Conservation (phyloP, 92 coral and sea anemone genomes). For the Phenganax subtilis region DNA sequence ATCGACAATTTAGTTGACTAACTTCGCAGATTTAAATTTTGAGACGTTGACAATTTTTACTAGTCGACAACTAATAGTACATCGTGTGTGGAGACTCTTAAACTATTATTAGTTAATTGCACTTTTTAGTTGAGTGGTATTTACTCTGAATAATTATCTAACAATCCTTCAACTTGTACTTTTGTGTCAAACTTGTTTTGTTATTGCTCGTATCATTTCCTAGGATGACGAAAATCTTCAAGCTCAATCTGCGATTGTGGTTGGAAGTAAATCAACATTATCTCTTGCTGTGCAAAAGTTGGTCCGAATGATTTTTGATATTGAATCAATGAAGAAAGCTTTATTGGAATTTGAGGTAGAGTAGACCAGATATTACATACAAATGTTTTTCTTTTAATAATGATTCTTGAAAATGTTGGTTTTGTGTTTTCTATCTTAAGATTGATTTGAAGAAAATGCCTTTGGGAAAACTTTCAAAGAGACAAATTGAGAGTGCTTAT, state of each 20-base stretch:
- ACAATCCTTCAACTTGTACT: background rate
- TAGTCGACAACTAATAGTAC: no score
- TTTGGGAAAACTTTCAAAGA: constrained; percentile 78
- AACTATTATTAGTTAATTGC: background rate
- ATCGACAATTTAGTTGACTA: no score
- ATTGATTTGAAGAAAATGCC: constrained; percentile 99
- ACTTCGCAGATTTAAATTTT: no score
- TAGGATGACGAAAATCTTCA: constrained; percentile 74
- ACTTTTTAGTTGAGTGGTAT: background rate
- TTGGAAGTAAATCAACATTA: constrained; percentile 76
- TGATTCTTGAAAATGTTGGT: background rate
- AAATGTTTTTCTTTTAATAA: background rate
- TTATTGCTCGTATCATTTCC: background rate
- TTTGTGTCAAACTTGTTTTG: background rate
- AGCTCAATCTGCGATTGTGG: constrained; percentile 50
- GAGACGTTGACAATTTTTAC: no score
- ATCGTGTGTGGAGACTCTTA: no score
- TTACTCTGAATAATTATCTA: no score
- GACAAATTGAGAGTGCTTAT: constrained; percentile 89
- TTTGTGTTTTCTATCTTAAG: constrained; percentile 35
- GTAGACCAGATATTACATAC: constrained; percentile 35
- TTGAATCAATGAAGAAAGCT: constrained; percentile 94
- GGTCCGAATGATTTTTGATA: constrained; percentile 92
- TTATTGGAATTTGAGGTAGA: constrained; percentile 92
- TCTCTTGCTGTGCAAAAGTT: constrained; percentile 61